These are phyloP conservation scores for Petrolisthes manimaculis DNA, from an alignment of 2,888 invertebrate genomes.

Conservation along the genomic window DNA sequence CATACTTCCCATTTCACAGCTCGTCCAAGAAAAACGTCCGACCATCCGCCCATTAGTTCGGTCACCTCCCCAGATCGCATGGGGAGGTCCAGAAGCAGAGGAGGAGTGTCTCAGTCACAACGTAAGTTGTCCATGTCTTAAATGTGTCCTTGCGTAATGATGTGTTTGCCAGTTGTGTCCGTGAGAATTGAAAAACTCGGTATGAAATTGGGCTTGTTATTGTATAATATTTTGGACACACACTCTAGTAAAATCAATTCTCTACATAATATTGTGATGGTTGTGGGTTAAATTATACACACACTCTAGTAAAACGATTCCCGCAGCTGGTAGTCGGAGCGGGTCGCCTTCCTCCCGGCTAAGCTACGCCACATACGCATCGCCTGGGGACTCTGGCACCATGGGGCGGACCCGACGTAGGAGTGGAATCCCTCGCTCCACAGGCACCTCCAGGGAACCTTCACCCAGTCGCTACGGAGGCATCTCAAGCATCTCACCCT, in stretches of 20 bases:
- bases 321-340: constrained; percentile 88
- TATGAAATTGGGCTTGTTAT: no score
- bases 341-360: constrained; percentile 92
- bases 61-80: constrained; percentile 64
- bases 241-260: no score
- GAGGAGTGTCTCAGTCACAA: constrained; percentile 64
- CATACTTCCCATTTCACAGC: constrained; percentile 39
- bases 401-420: constrained; percentile 67
- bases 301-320: not conserved
- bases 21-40: constrained; percentile 63
- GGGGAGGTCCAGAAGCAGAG: constrained; percentile 58
- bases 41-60: constrained; percentile 63
- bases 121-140: constrained; percentile 50
- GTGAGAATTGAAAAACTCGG: no score
- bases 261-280: no score
- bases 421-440: constrained; percentile 70
- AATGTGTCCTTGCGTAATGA: not conserved
- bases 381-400: constrained; percentile 67
- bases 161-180: no score
- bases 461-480: constrained; percentile 62
- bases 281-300: not conserved
- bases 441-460: constrained; percentile 68
- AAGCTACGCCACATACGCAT: constrained; percentile 78
- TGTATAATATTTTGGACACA: no score
- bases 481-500: constrained; percentile 61